Evolutionary conservation across 1,140 invertebrate genomes (phyloP), one percentile per base, ranked within the genome.

Genomic region (Zaprionus inermis): DNA sequence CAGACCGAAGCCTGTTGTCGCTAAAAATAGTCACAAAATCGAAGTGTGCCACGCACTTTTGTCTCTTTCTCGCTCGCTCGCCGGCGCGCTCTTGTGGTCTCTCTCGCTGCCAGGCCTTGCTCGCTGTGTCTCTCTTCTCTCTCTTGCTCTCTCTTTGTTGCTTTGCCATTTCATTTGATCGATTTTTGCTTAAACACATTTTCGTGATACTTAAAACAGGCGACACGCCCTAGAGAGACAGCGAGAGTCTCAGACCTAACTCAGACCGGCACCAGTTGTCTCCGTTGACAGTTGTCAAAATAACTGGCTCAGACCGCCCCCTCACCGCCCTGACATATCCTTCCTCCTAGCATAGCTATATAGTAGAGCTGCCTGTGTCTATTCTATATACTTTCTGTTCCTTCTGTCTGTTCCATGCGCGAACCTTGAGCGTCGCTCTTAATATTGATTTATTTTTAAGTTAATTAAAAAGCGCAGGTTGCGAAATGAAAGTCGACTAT

Each of bases 391-490:
- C 46, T 28, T 28, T 59, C 36, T 55, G 18, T 36, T 14, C 38
- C 7, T 51, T 3, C 38, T 24, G 30, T 16, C 49, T 22, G 5
- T 67, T 24, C 20, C 20, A 28, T 58, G 61, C n/a, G 54, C 22
- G 55, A 63, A 77, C 82, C 82, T 82, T 88, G 83, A 67, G 68
- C 52, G 66, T 41, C 51, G 38, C 69, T 72, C 44, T 83, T 55
- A 46, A 55, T 86, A 86, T 88, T 83, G 83, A 86, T 86, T 86
- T 77, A 66, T 77, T 72, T 70, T 59, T 79, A 74, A 88, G 83
- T 88, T 86, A 88, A 88, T 86, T 86, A 86, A 86, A 82, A 67
- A 46, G 58, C 58, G 36, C 72, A 72, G 54, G 68, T 71, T 71
- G 61, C 52, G 63, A 67, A 67, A 60, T 70, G 60, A 75, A 69